Evolutionary conservation across 2,797 vertebrate genomes (phyloP).

Genomic region (Semotilus atromaculatus): DNA sequence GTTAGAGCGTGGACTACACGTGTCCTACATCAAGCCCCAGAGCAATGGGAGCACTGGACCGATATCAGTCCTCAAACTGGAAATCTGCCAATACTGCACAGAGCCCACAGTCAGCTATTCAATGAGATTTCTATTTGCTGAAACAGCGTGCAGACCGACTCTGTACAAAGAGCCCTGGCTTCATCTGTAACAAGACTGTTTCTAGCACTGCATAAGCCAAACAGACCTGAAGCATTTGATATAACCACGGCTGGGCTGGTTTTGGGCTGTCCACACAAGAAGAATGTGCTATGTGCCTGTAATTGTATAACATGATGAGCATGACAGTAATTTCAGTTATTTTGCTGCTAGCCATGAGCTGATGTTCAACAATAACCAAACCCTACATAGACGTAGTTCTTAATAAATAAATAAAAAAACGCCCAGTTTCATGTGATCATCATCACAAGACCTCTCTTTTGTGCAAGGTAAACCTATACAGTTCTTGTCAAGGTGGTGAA

Average conservation of each 20-base stretch:
- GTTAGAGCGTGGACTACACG: background rate
- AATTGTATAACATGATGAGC: background rate
- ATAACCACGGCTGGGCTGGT: background rate
- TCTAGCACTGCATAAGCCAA: background rate
- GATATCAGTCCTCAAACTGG: constrained; percentile 21
- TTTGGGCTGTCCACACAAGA: constrained; percentile 1
- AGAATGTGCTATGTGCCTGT: background rate
- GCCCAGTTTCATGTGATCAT: background rate
- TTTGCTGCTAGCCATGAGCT: background rate
- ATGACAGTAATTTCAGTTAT: constrained; percentile 21
- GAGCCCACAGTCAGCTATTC: constrained; percentile 10
- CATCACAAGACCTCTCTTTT: background rate
- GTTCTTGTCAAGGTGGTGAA: background rate
- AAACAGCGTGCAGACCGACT: constrained; percentile 8
- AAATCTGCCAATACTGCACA: constrained; percentile 43
- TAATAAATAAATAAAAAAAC: background rate
- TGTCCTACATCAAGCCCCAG: constrained; percentile 21
- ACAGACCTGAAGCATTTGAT: background rate
- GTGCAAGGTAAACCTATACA: background rate
- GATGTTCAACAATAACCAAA: background rate
- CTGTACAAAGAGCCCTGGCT: constrained; percentile 21
- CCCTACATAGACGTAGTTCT: background rate
- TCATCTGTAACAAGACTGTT: background rate
- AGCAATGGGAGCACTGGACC: constrained; percentile 18
- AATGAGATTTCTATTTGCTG: constrained; percentile 34